These are phyloP conservation scores for Diabrotica undecimpunctata DNA, from an alignment of 1,140 invertebrate genomes.

Conservation along the genomic window DNA sequence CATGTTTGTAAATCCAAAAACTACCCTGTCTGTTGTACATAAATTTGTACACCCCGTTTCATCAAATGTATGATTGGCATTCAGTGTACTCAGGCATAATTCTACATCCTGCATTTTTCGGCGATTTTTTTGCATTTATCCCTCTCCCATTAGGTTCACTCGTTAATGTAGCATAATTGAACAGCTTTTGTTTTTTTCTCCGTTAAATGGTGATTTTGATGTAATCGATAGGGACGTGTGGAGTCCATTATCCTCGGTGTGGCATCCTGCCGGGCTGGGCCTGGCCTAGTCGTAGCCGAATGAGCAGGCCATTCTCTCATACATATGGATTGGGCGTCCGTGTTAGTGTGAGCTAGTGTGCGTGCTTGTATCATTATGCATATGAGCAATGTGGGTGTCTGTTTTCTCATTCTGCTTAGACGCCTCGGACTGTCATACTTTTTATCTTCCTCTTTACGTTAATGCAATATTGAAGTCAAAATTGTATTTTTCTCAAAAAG, in stretches of 20 bases:
- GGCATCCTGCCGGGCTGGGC: constrained; percentile 21
- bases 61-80: too few relatives aligned
- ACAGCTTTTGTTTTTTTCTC: neutral
- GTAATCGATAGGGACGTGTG: constrained; percentile 27
- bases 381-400: constrained; percentile 29
- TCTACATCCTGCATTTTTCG: too few relatives aligned
- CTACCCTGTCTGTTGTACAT: too few relatives aligned
- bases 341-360: constrained; percentile 19
- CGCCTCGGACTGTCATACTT: neutral
- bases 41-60: too few relatives aligned
- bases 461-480: too few relatives aligned
- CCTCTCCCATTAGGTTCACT: too few relatives aligned
- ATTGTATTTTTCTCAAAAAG: too few relatives aligned
- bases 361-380: constrained; percentile 30
- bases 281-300: too few relatives aligned
- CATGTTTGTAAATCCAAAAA: too few relatives aligned
- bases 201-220: constrained; percentile 4
- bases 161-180: too few relatives aligned
- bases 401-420: constrained; percentile 1
- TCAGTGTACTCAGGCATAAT: too few relatives aligned
- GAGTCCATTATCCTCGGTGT: constrained; percentile 26
- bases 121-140: too few relatives aligned
- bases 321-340: constrained; percentile 22
- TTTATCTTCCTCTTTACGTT: neutral
- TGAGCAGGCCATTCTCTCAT: constrained; percentile 17